Evolutionary conservation across 2,797 vertebrate genomes (phyloP), one percentile per base, ranked within the genome.

Genomic region (Decapterus maruadsi): DNA sequence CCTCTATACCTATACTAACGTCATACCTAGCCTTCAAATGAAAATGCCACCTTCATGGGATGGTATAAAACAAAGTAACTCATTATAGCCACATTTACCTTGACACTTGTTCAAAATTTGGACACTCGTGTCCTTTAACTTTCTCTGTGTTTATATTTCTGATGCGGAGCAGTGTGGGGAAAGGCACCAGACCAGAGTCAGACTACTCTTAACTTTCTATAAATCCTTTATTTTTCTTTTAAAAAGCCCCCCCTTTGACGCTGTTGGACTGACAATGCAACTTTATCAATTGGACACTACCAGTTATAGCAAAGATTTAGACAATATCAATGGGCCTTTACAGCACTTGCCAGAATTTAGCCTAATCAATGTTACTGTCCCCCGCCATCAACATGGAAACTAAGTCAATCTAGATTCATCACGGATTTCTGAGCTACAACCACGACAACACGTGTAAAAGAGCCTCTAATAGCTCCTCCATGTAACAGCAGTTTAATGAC

Each of bases 21-120:
- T n/a, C 45, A 7, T 11, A 61, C 12, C n/a, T 60, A 6, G 2
- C 55, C 11, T 42, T 64, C 14, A 48, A 75, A 66, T 11, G 0
- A 51, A 68, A 68, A 51, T 8, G 68, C 2, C 20, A 50, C 31
- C 34, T 56, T 55, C 19, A 62, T 26, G 36, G 31, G 38, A 38
- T 36, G 6, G 34, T 4, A 36, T 4, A 4, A 16, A 40, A 3
- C 22, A 12, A 43, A 31, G 22, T 4, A 16, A 36, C 40, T 71
- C 11, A 75, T 72, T 74, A 58, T n/a, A 86, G 13, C 48, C 16
- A 48, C 0, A 7, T 57, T 19, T n/a, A 20, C 8, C 26, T 26
- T 26, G 26, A 26, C 26, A 51, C 31, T 19, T 60, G 8, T 2
- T 53, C 13, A 6, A 63, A 29, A n/a, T 31, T 5, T 19, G 17